These are phyloP conservation scores for Neofelis nebulosa DNA, from an alignment of 2,113 vertebrate species.

Conservation along the genomic window DNA sequence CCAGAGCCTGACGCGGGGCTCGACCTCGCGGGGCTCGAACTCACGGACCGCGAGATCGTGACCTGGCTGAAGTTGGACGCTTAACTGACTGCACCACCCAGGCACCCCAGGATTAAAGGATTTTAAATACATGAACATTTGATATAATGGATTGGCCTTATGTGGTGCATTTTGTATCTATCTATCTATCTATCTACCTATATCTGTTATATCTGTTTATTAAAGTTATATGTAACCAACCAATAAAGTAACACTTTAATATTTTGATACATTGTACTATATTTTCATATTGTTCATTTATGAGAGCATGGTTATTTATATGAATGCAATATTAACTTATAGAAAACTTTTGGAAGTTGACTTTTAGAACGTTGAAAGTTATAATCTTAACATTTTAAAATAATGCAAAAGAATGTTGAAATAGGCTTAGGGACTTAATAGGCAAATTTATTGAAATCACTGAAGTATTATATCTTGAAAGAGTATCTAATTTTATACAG, in stretches of 20 bases:
- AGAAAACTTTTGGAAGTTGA: background rate
- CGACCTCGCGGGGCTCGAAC: no score
- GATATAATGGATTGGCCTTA: background rate
- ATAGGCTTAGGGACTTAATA: background rate
- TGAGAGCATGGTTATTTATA: background rate
- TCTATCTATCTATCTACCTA: background rate
- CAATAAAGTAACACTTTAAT: background rate
- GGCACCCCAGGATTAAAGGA: background rate
- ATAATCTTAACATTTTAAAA: background rate
- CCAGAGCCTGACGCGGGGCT: no score
- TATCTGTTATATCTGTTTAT: background rate
- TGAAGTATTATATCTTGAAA: background rate
- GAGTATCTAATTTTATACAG: background rate
- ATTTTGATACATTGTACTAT: background rate
- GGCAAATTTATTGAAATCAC: background rate
- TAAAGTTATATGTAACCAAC: background rate
- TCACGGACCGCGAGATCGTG: no score
- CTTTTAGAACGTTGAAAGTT: background rate
- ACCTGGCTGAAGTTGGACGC: no score
- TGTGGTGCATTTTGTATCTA: background rate
- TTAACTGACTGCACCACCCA: no score
- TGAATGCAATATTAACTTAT: background rate
- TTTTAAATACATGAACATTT: background rate
- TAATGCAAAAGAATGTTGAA: background rate
- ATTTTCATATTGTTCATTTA: background rate